Evolutionary conservation across 2,113 vertebrate species (phyloP).

Genomic region (Paramisgurnus dabryanus): DNA sequence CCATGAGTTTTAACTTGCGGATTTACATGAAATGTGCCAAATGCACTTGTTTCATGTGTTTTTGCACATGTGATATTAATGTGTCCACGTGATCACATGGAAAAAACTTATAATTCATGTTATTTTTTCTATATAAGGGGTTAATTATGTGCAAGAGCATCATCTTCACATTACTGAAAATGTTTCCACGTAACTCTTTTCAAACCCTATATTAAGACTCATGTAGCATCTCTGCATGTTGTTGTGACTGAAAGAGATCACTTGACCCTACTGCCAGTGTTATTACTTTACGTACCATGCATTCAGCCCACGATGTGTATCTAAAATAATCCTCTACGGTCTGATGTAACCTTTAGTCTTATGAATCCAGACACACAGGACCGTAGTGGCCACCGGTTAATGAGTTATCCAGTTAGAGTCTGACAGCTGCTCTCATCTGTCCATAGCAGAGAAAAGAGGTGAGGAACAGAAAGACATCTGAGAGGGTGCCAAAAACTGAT

Average conservation of each 20-base stretch:
- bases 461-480: slow-evolving; percentile 1
- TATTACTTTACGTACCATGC: neutral
- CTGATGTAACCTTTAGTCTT: slow-evolving; percentile 31
- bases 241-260: slow-evolving; percentile 8
- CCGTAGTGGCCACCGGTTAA: neutral
- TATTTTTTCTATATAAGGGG: too few relatives aligned
- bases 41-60: too few relatives aligned
- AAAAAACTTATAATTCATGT: too few relatives aligned
- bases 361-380: slow-evolving; percentile 2
- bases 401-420: slow-evolving; percentile 16
- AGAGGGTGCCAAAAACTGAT: slow-evolving; percentile 20
- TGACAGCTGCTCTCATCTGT: slow-evolving; percentile 28
- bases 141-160: too few relatives aligned
- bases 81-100: too few relatives aligned
- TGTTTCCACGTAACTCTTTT: neutral
- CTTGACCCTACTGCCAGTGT: slow-evolving; percentile 15
- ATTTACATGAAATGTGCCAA: too few relatives aligned
- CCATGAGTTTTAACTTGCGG: too few relatives aligned
- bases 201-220: neutral
- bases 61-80: too few relatives aligned
- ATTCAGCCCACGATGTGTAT: neutral
- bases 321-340: slow-evolving; percentile 21
- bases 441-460: neutral
- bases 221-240: neutral
- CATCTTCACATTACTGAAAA: neutral